A percentile compares a stretch with the other conserved stretches of the same genome.
These are phyloP conservation scores for Symphodus melops DNA, from an alignment of 2,113 vertebrate species.

Conservation along the genomic window DNA sequence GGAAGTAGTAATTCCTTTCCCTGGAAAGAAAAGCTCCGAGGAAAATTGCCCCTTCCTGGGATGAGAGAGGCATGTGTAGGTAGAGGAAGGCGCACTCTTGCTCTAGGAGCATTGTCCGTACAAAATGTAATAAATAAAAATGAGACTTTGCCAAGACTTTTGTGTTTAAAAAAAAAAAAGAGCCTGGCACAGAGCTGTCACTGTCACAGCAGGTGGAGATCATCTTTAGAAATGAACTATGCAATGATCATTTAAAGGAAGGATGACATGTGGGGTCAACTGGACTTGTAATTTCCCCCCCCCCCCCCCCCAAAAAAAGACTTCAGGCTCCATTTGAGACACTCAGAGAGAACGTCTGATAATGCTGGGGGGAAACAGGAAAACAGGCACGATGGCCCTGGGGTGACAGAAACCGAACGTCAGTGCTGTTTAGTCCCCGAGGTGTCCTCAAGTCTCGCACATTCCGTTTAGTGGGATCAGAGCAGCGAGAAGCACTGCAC, in stretches of 20 bases:
- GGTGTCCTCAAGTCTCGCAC: slow-evolving; percentile 65
- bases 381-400: neutral
- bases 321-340: too few species aligned
- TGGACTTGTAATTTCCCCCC: neutral
- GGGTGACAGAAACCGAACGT: slow-evolving; percentile 5
- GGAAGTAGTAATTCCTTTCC: neutral
- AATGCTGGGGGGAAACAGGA: too few species aligned
- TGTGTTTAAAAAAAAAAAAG: too few species aligned
- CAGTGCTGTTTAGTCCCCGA: slow-evolving; percentile 33
- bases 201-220: neutral
- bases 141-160: too few species aligned
- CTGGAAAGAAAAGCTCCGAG: neutral
- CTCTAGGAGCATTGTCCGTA: neutral
- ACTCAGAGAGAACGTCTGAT: neutral
- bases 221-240: neutral
- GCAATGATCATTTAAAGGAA: too few species aligned
- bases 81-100: neutral
- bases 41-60: neutral
- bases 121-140: too few species aligned
- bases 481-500: slow-evolving; percentile 60
- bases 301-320: neutral
- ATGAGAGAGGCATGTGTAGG: neutral
- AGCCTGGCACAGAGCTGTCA: neutral
- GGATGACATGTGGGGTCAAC: neutral
- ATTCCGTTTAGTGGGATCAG: slow-evolving; percentile 64